Evolutionary conservation across 1,140 invertebrate genomes (phyloP).

Genomic region (Eubasilissa regina): DNA sequence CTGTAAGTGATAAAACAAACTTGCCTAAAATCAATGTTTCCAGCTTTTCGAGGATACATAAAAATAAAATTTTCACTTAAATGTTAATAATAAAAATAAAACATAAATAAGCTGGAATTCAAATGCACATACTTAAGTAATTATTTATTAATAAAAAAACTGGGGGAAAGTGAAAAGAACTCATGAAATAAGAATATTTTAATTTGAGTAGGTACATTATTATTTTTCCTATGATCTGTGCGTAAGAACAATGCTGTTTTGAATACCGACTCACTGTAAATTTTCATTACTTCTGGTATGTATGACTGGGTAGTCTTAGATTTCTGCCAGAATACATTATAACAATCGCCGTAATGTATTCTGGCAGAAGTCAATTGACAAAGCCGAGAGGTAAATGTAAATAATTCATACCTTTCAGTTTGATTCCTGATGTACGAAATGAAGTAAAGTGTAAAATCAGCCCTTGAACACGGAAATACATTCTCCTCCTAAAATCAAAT

Average conservation of each 20-base stretch:
- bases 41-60: no score
- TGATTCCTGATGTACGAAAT: conserved; percentile 43
- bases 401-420: conserved; percentile 49
- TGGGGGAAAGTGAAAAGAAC: no score
- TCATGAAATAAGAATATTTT: no score
- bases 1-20: no score
- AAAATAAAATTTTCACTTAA: no score
- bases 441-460: conserved; percentile 52
- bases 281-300: neutral
- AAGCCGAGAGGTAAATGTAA: neutral
- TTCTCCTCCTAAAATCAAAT: conserved; percentile 44
- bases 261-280: neutral
- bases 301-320: neutral
- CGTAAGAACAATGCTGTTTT: neutral
- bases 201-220: no score
- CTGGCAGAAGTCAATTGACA: conserved; percentile 11
- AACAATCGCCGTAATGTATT: neutral
- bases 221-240: no score
- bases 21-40: no score
- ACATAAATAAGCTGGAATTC: no score
- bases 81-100: no score
- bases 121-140: no score
- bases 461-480: conserved; percentile 40
- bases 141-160: no score
- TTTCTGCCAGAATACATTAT: neutral